Evolutionary conservation across 2,113 vertebrate species (phyloP), one percentile per base, ranked within the genome.

Genomic region (Hucho hucho): DNA sequence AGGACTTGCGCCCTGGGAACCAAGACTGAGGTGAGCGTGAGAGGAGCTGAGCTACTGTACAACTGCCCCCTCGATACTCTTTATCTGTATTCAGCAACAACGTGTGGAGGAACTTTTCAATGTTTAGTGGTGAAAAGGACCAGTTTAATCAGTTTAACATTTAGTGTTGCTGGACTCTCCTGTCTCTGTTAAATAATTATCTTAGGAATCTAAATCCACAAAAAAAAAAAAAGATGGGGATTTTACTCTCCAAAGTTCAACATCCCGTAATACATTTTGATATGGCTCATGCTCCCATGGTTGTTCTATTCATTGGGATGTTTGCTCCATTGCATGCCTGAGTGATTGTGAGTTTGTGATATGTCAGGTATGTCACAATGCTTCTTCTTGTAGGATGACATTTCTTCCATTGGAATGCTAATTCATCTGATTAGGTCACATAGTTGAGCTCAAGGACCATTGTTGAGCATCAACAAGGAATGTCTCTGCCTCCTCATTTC

Each of bases 351-450:
- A n/a, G 18, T 67, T 4, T 67, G 28, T 1, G 64, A 65, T 65
- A 18, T 25, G 25, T 65, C 26, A 3, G 7, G 25, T 16, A 16
- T 28, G 22, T 53, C 69, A 70, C 69, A 53, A 70, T 53, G 69
- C 69, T 70, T 24, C 69, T 32, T 70, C 47, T 70, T 70, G 69
- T 56, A 26, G 22, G 65, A 43, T 67, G 65, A 67, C n/a, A 24
- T 61, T 32, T 18, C n/a, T 70, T 26, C 69, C 69, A 32, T 11
- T 26, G 47, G 69, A 53, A 56, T 70, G 69, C 25, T 53, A 22
- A 49, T 53, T 56, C 13, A 56, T 56, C 69, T 53, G 24, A 67
- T 67, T 37, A 67, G 18, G 65, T 32, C 65, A 67, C 65, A 37
- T 37, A 20, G 65, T 11, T 61, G n/a, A 7, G 58, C 58, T 61